Conservation (phyloP, 1,140 invertebrate genomes). For the Radopholus similis region DNA sequence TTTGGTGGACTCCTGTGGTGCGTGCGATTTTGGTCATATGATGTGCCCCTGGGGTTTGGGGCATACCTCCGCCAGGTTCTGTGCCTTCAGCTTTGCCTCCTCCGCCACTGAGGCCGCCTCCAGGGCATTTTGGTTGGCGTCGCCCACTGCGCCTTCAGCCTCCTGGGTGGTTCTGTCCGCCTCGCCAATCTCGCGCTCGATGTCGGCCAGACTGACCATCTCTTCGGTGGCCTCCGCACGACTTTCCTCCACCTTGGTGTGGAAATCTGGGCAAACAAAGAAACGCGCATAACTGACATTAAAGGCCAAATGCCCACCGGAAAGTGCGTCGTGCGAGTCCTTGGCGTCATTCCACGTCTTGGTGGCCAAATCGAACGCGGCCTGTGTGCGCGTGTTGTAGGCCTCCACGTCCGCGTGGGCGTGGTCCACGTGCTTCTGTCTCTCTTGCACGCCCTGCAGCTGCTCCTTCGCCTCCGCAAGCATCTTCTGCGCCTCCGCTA, state of each 20-base stretch:
- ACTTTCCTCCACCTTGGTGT: slow-evolving; percentile 49
- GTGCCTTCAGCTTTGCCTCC: slow-evolving; percentile 37
- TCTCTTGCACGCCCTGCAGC: slow-evolving; percentile 18
- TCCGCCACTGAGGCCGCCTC: slow-evolving; percentile 32
- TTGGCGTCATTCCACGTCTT: slow-evolving; percentile 49
- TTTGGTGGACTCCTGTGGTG: slow-evolving; percentile 31
- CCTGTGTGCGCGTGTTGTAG: slow-evolving; percentile 29
- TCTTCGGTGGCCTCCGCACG: slow-evolving; percentile 50
- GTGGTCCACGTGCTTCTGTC: slow-evolving; percentile 29
- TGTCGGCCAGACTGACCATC: slow-evolving; percentile 38
- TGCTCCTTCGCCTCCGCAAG: slow-evolving; percentile 34
- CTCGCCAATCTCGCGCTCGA: slow-evolving; percentile 40
- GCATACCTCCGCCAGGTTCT: slow-evolving; percentile 33
- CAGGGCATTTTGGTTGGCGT: slow-evolving; percentile 42
- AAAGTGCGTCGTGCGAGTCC: slow-evolving; percentile 40
- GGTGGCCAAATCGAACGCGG: slow-evolving; percentile 41
- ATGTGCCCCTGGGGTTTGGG: not conserved
- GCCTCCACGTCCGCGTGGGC: slow-evolving; percentile 34
- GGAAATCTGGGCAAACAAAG: slow-evolving; percentile 49
- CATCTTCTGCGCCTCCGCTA: slow-evolving; percentile 21
- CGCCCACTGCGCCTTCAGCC: slow-evolving; percentile 43
- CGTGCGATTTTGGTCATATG: not conserved
- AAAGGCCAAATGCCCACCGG: slow-evolving; percentile 24
- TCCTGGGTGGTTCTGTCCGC: slow-evolving; percentile 38
- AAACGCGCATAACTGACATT: slow-evolving; percentile 23